phyloP scores from a whole-genome alignment of 2,888 invertebrate genomes.

The Drosophila nr. perissopoda region DNA sequence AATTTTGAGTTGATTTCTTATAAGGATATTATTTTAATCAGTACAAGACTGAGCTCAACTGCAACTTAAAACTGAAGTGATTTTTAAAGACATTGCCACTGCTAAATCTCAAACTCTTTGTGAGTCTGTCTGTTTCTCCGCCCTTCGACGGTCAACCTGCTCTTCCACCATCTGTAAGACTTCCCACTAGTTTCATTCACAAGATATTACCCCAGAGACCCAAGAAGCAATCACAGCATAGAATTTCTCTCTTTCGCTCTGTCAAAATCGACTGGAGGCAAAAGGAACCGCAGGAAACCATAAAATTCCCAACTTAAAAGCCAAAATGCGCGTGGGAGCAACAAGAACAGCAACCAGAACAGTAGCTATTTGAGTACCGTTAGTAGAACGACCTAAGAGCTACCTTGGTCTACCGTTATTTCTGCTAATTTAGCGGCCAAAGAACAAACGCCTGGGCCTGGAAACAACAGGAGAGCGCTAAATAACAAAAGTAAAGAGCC shows the following conservation, averaged over 20 bases:
- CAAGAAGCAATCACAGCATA: slow-evolving; percentile 13
- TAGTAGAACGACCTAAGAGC: slow-evolving; percentile 49
- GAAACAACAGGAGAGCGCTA: slow-evolving; percentile 64
- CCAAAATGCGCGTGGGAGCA: slow-evolving; percentile 24
- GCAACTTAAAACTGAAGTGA: neutral
- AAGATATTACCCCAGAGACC: slow-evolving; percentile 58
- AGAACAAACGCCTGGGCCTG: slow-evolving; percentile 47
- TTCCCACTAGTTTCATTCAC: slow-evolving; percentile 44
- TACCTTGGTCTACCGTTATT: slow-evolving; percentile 63
- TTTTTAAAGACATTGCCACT: neutral
- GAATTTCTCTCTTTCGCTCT: neutral
- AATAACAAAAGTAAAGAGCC: slow-evolving; percentile 64
- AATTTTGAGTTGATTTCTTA: neutral
- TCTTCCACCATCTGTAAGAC: neutral
- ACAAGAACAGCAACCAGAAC: slow-evolving; percentile 31
- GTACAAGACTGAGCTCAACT: neutral
- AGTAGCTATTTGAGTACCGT: slow-evolving; percentile 75
- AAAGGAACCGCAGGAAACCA: slow-evolving; percentile 51
- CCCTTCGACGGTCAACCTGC: neutral
- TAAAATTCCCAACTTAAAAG: slow-evolving; percentile 71
- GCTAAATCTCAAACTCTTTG: neutral
- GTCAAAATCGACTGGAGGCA: slow-evolving; percentile 3
- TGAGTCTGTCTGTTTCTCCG: neutral
- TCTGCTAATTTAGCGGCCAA: slow-evolving; percentile 75
- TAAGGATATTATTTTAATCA: neutral